Base-by-base conservation (phyloP, 1,140 invertebrate genomes). In the Anastatus disparis region DNA sequence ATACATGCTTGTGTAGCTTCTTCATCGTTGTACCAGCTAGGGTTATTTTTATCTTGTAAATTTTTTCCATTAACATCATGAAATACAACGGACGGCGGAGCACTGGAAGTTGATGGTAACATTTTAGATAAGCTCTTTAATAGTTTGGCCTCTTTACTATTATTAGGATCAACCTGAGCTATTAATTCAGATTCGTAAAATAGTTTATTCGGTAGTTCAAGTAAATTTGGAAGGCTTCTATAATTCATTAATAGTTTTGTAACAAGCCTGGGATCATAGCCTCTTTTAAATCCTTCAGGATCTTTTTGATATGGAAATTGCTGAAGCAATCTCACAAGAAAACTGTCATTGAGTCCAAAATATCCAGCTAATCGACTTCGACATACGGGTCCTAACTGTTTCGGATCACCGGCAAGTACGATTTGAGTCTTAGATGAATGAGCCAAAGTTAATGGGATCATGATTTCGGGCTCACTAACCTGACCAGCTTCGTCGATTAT, bases 401-500 rank as follows among this genome's bases (percentile, higher is more conserved):
- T 87, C 13, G 95, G 96, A 88, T 98, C 97, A 6, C 97, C 97
- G 70, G 95, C 93, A 4, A 98, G 84, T 68, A 97, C 85, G 7
- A 95, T 88, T 84, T 93, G 92, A 2, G 90, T 89, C 35, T 75
- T 29, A 70, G 83, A 78, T 12, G 86, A 75, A 70, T 86, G 87
- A 56, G 85, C 81, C 22, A 85, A 81, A 61, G 75, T 82, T 31
- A 95, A 80, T 1, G 94, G 90, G 74, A 96, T 89, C 84, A 97
- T 86, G 44, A 91, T 89, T 85, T 97, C 96, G 8, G 95, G 93
- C 85, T 98, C 96, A 2, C 91, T 94, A 4, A 93, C 91, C 80
- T 97, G 95, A 0, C 95, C 96, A 52, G 94, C 93, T 87, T 98
- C 96, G 81, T 98, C 96, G 46, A 97, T 87, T 58, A 97, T 89